Conservation (phyloP, 2,113 vertebrate genomes). For the Peromyscus californicus region DNA sequence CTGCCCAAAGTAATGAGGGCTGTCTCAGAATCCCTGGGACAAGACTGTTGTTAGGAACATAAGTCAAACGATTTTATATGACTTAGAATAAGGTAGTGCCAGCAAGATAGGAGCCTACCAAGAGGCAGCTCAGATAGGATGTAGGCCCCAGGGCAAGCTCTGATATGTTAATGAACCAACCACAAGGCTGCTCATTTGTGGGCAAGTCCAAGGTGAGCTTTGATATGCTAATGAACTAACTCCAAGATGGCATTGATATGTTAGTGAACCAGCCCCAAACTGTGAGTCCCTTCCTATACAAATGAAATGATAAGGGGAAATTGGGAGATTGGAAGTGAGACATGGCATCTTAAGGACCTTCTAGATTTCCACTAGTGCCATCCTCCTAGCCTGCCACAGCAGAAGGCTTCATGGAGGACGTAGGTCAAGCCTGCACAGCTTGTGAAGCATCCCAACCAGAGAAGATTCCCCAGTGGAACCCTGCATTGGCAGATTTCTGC, state of each 20-base stretch:
- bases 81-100: neutral
- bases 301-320: neutral
- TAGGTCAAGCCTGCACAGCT: neutral
- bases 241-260: neutral
- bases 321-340: neutral
- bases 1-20: neutral
- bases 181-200: neutral
- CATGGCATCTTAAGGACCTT: neutral
- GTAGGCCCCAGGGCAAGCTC: neutral
- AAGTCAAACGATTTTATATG: neutral
- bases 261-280: neutral
- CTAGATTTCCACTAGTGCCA: neutral
- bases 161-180: neutral
- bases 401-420: neutral
- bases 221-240: neutral
- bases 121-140: neutral
- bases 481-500: neutral
- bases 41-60: neutral
- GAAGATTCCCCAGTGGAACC: neutral
- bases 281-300: neutral
- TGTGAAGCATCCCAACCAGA: neutral
- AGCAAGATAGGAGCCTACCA: neutral
- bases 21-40: neutral
- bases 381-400: neutral
- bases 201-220: neutral